Base-by-base conservation (phyloP, 2,797 vertebrate species). In the Urosaurus nigricauda region DNA sequence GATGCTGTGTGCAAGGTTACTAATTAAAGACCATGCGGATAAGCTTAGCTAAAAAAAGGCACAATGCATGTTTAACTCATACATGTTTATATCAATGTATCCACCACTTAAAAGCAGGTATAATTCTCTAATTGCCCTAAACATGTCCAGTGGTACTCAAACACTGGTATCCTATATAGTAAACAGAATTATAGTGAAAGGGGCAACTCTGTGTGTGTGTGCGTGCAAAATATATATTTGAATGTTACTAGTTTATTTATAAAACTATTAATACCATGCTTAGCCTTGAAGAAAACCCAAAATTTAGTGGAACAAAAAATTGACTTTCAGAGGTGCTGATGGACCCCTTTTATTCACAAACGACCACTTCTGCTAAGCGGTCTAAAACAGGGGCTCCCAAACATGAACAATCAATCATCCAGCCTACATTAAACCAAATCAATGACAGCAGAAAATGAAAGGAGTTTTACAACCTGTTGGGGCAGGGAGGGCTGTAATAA, bases 21-120 rank as follows among this genome's bases (percentile, higher is more conserved):
- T 89, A 91, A 94, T 92, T 68, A 84, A 79, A 77, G 91, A 75
- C 63, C 83, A 89, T 86, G 91, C 86, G 40, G 93, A 83, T 24
- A 51, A 81, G 11, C 9, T 51, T 83, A 81, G 29, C 70, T 78
- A 24, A 12, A 70, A 89, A 88, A 73, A 43, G 37, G 12, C 78
- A 84, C n/a, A 43, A 68, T 3, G 2, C 84, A 83, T 79, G 35
- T 9, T 92, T 94, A 94, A 95, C 92, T 56, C 13, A 75, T 92
- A 90, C 89, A 29, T 70, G 35, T 7, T 47, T 58, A n/a, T 75
- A 68, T 86, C 92, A 37, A 58, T 65, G 35, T 24, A 43, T 60
- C 0, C 84, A 90, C 71, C 87, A 90, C 71, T 75, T 79, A 89
- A 82, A 65, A 77, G 19, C 65, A 53, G 29, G 35, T 86, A 29